These are phyloP conservation scores for Cladorhizidae sp. DNA, from an alignment of 37 sponge, comb jelly and placozoan species.

Conservation along the genomic window DNA sequence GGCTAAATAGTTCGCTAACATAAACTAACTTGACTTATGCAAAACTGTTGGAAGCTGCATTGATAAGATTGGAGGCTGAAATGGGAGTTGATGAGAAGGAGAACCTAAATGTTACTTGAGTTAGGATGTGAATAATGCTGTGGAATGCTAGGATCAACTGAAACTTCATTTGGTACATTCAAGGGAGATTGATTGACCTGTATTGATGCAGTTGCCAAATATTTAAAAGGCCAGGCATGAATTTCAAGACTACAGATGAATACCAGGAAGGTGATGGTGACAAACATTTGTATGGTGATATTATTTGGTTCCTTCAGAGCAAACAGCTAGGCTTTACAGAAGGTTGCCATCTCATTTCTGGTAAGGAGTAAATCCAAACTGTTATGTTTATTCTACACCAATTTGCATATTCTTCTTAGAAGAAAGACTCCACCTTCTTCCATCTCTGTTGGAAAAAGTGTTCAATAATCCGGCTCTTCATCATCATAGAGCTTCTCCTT, in stretches of 20 bases:
- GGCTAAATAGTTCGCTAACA: background rate
- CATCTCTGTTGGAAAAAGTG: background rate
- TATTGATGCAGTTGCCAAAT: background rate
- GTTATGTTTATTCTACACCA: background rate
- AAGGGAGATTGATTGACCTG: background rate
- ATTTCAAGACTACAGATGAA: background rate
- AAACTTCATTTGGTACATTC: background rate
- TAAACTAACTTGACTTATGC: background rate
- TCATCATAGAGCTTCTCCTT: slow-evolving; percentile 3
- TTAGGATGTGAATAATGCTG: background rate
- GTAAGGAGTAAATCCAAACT: slow-evolving; percentile 2
- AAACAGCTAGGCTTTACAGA: background rate
- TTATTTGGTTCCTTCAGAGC: background rate
- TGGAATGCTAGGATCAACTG: background rate
- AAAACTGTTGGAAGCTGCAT: background rate
- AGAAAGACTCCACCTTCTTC: background rate
- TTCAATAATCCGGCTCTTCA: background rate
- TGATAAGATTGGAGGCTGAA: background rate
- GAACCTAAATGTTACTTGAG: background rate
- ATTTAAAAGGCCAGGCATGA: background rate
- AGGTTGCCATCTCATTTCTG: slow-evolving; percentile 3
- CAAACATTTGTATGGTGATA: background rate
- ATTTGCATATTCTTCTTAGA: background rate
- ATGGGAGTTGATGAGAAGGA: background rate
- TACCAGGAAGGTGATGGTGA: background rate